These are phyloP conservation scores for Lacanobia oleracea DNA, from an alignment of 2,888 invertebrate genomes.

Conservation along the genomic window DNA sequence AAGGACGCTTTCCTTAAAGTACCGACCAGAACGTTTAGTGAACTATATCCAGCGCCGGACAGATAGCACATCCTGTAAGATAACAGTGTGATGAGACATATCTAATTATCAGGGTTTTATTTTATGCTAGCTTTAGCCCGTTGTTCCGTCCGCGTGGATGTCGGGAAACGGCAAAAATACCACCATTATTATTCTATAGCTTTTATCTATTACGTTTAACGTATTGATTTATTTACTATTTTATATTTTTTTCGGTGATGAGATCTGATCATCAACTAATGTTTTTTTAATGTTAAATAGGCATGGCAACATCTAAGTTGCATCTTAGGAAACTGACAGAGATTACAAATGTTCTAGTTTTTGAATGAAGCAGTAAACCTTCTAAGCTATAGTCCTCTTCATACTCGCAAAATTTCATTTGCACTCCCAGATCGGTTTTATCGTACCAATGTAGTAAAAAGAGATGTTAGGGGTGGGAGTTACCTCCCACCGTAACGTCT, in stretches of 20 bases:
- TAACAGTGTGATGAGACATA: slow-evolving; percentile 14
- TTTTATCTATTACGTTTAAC: neutral
- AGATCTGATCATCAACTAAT: neutral
- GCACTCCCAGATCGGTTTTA: neutral
- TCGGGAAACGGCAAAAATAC: slow-evolving; percentile 1
- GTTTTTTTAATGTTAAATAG: neutral
- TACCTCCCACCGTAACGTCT: too few relatives aligned
- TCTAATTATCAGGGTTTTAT: slow-evolving; percentile 49
- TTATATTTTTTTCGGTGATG: neutral
- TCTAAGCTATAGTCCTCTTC: neutral
- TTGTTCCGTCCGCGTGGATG: neutral
- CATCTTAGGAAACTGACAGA: neutral
- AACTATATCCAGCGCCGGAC: slow-evolving; percentile 69
- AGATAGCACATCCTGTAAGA: slow-evolving; percentile 67
- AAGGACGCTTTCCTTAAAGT: slow-evolving; percentile 81
- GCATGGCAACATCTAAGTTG: neutral
- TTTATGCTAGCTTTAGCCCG: slow-evolving; percentile 2
- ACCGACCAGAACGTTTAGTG: slow-evolving; percentile 74
- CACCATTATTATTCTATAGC: neutral
- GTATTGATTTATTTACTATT: neutral
- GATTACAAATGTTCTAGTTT: neutral
- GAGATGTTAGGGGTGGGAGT: too few relatives aligned
- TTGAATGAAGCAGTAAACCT: neutral
- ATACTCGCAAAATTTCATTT: neutral
- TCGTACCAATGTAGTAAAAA: neutral